Evolutionary conservation across 2,888 invertebrate genomes (phyloP).

Genomic region (Proisotoma minuta): DNA sequence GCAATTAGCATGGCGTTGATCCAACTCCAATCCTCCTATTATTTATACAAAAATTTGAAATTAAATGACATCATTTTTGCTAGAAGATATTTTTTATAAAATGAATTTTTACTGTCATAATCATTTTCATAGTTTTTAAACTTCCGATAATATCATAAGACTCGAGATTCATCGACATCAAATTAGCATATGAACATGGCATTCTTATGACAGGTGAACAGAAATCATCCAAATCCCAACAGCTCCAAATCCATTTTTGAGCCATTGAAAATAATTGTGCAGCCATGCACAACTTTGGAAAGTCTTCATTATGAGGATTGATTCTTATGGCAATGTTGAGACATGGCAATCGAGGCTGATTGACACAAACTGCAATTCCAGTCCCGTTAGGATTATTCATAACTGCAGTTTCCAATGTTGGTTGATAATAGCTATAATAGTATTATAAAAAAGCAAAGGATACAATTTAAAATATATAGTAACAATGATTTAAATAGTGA

Average conservation of each 20-base stretch:
- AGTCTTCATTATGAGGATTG: slow-evolving; percentile 39
- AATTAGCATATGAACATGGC: slow-evolving; percentile 47
- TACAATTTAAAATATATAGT: not conserved
- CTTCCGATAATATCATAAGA: slow-evolving; percentile 44
- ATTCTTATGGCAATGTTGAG: slow-evolving; percentile 44
- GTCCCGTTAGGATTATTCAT: slow-evolving; percentile 32
- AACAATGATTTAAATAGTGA: too few species aligned
- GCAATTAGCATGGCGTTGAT: slow-evolving; percentile 38
- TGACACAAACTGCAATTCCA: slow-evolving; percentile 34
- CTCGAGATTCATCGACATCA: slow-evolving; percentile 45
- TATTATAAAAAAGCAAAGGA: not conserved
- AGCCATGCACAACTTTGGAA: slow-evolving; percentile 44
- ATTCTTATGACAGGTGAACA: slow-evolving; percentile 42
- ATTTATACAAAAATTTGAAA: not conserved
- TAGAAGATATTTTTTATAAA: not conserved
- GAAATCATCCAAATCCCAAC: slow-evolving; percentile 41
- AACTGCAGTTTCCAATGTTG: slow-evolving; percentile 35
- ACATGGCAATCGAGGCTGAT: slow-evolving; percentile 37
- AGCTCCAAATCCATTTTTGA: slow-evolving; percentile 47
- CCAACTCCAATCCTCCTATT: slow-evolving; percentile 44
- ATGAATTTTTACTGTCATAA: slow-evolving; percentile 30
- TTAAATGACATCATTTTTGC: slow-evolving; percentile 6
- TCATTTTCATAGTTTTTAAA: slow-evolving; percentile 39
- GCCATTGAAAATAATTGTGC: slow-evolving; percentile 46
- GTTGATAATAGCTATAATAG: slow-evolving; percentile 25